These are phyloP conservation scores for Leptocoma aspasia DNA, from an alignment of 2,113 vertebrate species.

Conservation along the genomic window DNA sequence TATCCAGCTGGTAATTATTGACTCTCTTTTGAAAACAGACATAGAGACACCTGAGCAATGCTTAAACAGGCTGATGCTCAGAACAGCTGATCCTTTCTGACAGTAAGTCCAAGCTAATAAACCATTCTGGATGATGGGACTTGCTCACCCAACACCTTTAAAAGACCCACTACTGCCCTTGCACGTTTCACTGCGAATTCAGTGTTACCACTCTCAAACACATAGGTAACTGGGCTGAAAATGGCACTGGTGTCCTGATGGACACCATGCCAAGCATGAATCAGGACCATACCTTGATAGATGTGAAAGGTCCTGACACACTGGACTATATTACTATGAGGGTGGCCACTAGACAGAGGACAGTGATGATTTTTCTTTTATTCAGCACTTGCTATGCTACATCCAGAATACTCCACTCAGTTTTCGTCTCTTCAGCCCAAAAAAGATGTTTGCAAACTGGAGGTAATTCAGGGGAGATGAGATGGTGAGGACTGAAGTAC, in stretches of 20 bases:
- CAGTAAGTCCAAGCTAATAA: background rate
- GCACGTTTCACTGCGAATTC: background rate
- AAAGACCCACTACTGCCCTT: background rate
- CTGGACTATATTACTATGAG: background rate
- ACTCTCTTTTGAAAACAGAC: background rate
- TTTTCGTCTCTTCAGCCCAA: background rate
- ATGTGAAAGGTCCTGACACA: background rate
- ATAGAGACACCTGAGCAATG: background rate
- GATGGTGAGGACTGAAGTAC: background rate
- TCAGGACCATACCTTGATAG: background rate
- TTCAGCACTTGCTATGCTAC: background rate
- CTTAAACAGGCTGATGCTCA: background rate
- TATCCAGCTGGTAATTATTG: background rate
- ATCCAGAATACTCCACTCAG: background rate
- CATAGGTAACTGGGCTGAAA: background rate
- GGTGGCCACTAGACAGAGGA: background rate
- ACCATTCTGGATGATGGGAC: background rate
- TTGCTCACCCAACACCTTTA: background rate
- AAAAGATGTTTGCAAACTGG: background rate
- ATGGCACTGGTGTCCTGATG: background rate
- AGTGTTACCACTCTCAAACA: background rate
- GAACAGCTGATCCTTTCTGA: background rate
- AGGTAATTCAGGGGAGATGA: background rate
- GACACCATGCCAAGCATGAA: background rate
- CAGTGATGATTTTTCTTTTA: background rate